Evolutionary conservation across 2,113 vertebrate species (phyloP), one percentile per base, ranked within the genome.

Genomic region (Mus spicilegus): DNA sequence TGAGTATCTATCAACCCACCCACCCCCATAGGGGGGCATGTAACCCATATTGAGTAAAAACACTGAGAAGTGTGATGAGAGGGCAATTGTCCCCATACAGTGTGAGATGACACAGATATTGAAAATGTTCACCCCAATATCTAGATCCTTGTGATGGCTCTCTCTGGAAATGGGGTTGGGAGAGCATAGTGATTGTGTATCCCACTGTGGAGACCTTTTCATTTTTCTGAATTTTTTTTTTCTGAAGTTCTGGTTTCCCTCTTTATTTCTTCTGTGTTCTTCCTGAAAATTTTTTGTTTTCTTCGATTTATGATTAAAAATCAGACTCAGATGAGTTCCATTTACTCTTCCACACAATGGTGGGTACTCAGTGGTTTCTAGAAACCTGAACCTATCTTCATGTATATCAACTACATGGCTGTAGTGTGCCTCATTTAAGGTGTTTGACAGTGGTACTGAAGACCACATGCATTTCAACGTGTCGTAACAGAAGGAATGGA

Each of bases 151-250:
- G 0, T 0, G 28, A 5, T 5, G 58, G 10, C n/a, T 84, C 7
- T 78, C 42, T 89, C n/a, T 95, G 76, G 46, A 91, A 58, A 13
- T 5, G 2, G 30, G 24, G 12, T n/a, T 19, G 3, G 24, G 63
- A 7, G 24, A 13, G 0, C 1, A 12, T 63, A 33, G 72, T 54
- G n/a, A 89, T 26, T 39, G 65, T 42, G 16, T 94, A 67, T 91
- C 28, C 28, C 7, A 28, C 5, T 42, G 5, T 17, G 0, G 20
- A 7, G 4, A n/a, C 2, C 20, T 42, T 92, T 85, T 90, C 42
- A 78, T 69, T 82, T 95, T 90, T 90, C 26, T 84, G 12, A 36
- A 75, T 78, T 92, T 93, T 89, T 17, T 92, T 77, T 91, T 61
- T 36, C n/a, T n/a, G 75, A 91, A 84, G 58, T 91, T 51, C 19